Evolutionary conservation across 2,113 vertebrate genomes (phyloP), one percentile per base, ranked within the genome.

Genomic region (Crocuta crocuta): DNA sequence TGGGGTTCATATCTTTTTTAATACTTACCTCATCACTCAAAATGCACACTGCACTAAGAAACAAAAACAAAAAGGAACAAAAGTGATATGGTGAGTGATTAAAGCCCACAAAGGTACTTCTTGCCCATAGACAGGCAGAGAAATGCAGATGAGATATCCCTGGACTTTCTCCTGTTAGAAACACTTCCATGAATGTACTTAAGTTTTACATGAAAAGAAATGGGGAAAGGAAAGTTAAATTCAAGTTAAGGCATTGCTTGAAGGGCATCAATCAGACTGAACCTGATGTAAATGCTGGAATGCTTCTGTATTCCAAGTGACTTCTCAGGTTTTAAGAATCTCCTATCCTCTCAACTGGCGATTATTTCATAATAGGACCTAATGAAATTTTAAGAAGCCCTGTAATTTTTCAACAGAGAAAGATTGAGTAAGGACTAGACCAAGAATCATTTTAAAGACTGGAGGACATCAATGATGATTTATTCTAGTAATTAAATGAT

Each of bases 371-470:
- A 26, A 88, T 85, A 83, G 4, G 21, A 53, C 74, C 13, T 68
- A 43, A 58, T 10, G 8, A 45, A 48, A 63, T 68, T 87, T 83
- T 74, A 82, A 71, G 50, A 73, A 79, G 24, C 4, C 17, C 24
- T 53, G 16, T 8, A 33, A 21, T 66, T 97, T 89, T 96, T 74
- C 45, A 92, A 10, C 2, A 45, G 53, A 39, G 7, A 16, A 61
- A 81, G 6, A 3, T 13, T 65, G 19, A 48, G 31, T 31, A 58
- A 58, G 31, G 91, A 82, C 73, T 76, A 61, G 53, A 50, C 45
- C n/a, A 82, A 73, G 4, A 48, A n/a, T 94, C 12, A 84, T 84
- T 95, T 90, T 82, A 89, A 96, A 85, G 19, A 2, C 39, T 86
- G 17, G 45, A 91, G 23, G 26, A 83, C 8, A 45, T 45, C 33